Base-by-base conservation (phyloP, 2,797 vertebrate species). In the Hippoglossus hippoglossus region DNA sequence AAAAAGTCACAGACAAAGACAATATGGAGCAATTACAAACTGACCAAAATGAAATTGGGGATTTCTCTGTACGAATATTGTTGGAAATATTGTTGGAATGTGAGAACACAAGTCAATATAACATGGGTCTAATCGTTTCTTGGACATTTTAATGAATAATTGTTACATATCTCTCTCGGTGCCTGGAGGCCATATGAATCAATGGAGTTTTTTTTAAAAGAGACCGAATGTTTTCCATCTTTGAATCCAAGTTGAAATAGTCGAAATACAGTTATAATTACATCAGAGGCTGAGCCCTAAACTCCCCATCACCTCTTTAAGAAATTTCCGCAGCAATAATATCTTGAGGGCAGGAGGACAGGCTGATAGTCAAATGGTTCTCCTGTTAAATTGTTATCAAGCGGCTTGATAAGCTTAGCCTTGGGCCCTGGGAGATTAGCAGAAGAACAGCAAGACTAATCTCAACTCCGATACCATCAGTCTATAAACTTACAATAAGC, bases 341-440 rank as follows among this genome's bases (percentile, higher is more conserved):
- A 72, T 73, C 41, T 59, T 16, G 3, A 58, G 60, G 68, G 58
- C 65, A 62, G 31, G 26, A 54, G 67, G 49, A 72, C 22, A 55
- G 57, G 34, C 41, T 50, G 61, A 77, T 80, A 77, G 71, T 73
- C 67, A 71, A 66, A 73, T 69, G 67, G 71, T 54, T 75, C 53
- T 66, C 19, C 60, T 70, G 71, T 72, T 88, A 79, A 82, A 83
- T 41, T 77, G 75, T 81, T 80, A 84, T 87, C 79, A 53, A 46
- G 67, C 36, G 25, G 50, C 68, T 82, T 86, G 79, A 85, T 84
- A 75, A 65, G 73, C 63, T 80, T 65, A 76, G 85, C 75, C 79
- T 60, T 6, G 59, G 65, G 70, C 66, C 49, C 22, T 4, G 44
- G 15, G 44, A 46, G 44, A 46, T 46, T 46, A 46, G 18, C 44